A percentile compares a stretch with the other conserved stretches of the same genome.
Conservation (phyloP, 2,113 vertebrate species). For the Macrotus californicus region DNA sequence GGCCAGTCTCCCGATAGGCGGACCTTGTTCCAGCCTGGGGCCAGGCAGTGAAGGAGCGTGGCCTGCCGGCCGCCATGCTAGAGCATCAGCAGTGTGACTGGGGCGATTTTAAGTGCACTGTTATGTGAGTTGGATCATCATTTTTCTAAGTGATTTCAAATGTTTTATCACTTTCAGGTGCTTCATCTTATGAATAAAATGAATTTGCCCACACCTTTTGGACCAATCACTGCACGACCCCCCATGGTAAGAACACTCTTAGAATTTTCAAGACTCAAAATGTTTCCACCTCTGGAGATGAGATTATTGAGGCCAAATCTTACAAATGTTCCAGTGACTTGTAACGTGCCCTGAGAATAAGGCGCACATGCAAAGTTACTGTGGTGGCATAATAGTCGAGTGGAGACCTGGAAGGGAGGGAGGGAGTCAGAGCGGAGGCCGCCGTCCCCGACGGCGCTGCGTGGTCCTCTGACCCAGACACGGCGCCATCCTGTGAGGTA, state of each 20-base stretch:
- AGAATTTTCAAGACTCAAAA: background rate
- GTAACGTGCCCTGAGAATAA: background rate
- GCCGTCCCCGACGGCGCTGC: background rate
- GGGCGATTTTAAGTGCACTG: background rate
- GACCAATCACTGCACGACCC: constrained; percentile 89
- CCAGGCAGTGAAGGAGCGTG: background rate
- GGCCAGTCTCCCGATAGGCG: background rate
- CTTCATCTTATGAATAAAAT: constrained; percentile 99
- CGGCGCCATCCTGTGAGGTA: background rate
- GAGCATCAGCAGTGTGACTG: background rate
- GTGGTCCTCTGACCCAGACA: background rate
- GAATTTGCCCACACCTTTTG: constrained; percentile 96
- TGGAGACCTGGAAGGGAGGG: background rate
- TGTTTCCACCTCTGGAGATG: background rate
- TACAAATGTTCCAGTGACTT: background rate
- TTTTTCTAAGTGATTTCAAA: constrained; percentile 1
- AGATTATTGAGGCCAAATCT: background rate
- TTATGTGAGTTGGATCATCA: background rate
- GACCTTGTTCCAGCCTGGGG: background rate
- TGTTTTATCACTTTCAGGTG: constrained; percentile 81
- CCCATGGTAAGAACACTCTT: constrained; percentile 85
- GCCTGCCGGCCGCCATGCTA: background rate
- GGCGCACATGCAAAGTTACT: background rate
- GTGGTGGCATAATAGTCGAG: background rate
- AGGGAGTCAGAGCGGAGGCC: background rate